phyloP scores from a whole-genome alignment of 2,888 invertebrate genomes.

The Cheilosia vernalis region DNA sequence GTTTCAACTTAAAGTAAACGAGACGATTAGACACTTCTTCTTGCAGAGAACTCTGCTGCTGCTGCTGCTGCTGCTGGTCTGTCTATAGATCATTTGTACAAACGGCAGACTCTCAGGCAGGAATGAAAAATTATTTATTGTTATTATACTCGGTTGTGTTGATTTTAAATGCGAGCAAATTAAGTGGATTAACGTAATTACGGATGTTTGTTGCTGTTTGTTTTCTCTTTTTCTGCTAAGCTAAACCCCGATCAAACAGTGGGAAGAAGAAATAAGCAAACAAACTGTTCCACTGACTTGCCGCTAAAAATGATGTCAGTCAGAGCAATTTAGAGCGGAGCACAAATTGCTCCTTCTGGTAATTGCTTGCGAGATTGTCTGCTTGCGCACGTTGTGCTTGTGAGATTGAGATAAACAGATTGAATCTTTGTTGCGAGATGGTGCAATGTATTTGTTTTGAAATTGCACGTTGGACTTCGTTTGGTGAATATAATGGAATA shows the following conservation, averaged over 20 bases:
- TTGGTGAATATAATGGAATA: neutral
- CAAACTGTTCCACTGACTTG: slow-evolving; percentile 53
- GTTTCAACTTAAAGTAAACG: slow-evolving; percentile 64
- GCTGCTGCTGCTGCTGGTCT: no score
- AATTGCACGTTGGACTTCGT: neutral
- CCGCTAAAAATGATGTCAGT: slow-evolving; percentile 57
- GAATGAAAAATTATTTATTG: slow-evolving; percentile 55
- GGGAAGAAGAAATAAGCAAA: slow-evolving; percentile 15
- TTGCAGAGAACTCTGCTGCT: neutral
- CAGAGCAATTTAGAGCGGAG: slow-evolving; percentile 27
- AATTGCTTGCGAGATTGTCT: slow-evolving; percentile 65
- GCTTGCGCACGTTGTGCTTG: slow-evolving; percentile 47
- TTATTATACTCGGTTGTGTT: slow-evolving; percentile 27
- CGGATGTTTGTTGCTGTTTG: slow-evolving; percentile 37
- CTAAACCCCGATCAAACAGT: slow-evolving; percentile 8
- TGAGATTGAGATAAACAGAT: slow-evolving; percentile 57
- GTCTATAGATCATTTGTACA: neutral
- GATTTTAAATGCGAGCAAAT: slow-evolving; percentile 65
- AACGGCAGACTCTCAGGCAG: neutral
- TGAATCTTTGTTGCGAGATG: slow-evolving; percentile 11
- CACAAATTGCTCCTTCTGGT: slow-evolving; percentile 28
- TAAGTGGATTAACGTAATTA: slow-evolving; percentile 70
- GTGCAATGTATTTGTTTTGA: neutral
- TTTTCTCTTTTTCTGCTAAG: neutral
- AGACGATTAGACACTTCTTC: slow-evolving; percentile 45